Base-by-base conservation (phyloP, 2,797 vertebrate species). In the Acanthornis magna region DNA sequence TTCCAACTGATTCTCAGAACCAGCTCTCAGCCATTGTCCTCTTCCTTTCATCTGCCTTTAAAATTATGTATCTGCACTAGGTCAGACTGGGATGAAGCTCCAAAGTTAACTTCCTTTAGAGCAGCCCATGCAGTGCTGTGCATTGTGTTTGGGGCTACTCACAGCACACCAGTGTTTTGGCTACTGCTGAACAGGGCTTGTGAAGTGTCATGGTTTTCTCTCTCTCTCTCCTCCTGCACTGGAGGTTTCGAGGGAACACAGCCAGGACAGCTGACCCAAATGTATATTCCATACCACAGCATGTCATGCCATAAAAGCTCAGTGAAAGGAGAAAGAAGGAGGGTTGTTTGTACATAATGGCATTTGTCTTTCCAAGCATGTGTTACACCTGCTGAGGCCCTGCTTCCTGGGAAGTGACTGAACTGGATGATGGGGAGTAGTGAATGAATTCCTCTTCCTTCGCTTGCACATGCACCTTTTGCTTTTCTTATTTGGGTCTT, bases 161-260 rank as follows among this genome's bases (percentile, higher is more conserved):
- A 7, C 9, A 72, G 36, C 34, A 79, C 23, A 45, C 13, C 4
- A 23, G 38, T 38, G 18, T 20, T 72, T 48, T 53, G 32, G 67
- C 63, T 75, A 10, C 50, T 50, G 75, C 75, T 83, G 38, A 79
- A 45, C 29, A 66, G 23, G 13, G 13, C 47, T 45, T 72, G 29
- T 27, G 47, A 51, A 45, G 16, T 9, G 29, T 22, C 23, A 16
- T 4, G 16, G 55, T 12, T 42, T 86, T 62, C 30, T 63, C 42
- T 25, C 26, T 78, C n/a, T n/a, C 32, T 19, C 51, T 58, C 10
- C 19, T 67, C 45, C 38, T 4, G 5, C 13, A 29, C 22, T 48
- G 55, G n/a, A 48, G 10, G 9, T 0, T 76, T 38, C 32, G 63
- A 61, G 9, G 32, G 11, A 7, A 55, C 26, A 43, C 0, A 58